Evolutionary conservation across 2,797 vertebrate species (phyloP).

Genomic region (Selene dorsalis): DNA sequence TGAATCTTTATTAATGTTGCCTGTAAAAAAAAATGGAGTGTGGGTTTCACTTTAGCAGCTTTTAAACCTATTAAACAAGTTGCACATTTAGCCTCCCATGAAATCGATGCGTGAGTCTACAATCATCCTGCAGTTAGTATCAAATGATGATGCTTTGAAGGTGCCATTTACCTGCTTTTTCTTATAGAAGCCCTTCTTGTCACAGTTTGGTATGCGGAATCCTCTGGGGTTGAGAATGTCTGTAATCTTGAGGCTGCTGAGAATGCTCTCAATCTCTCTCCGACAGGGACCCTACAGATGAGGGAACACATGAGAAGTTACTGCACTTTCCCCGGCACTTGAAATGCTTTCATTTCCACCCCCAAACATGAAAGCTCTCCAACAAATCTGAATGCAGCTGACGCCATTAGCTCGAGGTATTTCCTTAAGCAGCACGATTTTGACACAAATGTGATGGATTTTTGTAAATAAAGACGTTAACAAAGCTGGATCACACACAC

Average conservation of each 20-base stretch:
- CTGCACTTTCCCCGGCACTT: not conserved
- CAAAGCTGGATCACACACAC: conserved; percentile 46
- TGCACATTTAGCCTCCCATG: not conserved
- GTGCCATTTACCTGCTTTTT: conserved; percentile 91
- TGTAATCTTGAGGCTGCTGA: conserved; percentile 91
- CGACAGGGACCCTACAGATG: conserved; percentile 91
- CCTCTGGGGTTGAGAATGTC: conserved; percentile 90
- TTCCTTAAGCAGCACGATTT: conserved; percentile 8
- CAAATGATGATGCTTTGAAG: not conserved
- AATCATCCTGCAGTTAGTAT: not conserved
- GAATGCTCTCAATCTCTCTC: conserved; percentile 92
- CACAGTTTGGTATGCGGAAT: conserved; percentile 96
- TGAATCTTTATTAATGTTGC: conserved; percentile 56
- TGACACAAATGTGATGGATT: conserved; percentile 7
- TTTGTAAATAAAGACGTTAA: conserved; percentile 29
- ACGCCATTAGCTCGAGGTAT: not conserved
- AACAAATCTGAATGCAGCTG: conserved; percentile 2
- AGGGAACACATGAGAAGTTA: conserved; percentile 36
- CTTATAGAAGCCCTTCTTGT: conserved; percentile 98
- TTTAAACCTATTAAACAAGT: conserved; percentile 7
- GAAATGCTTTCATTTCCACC: conserved; percentile 1
- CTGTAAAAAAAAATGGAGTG: conserved; percentile 41
- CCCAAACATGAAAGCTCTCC: conserved; percentile 2
- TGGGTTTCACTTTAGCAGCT: conserved; percentile 23
- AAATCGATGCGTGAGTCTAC: not conserved